Percentiles rank a stretch among this genome's conserved stretches.
Conservation (phyloP, 92 coral and sea anemone genomes). For the Epizoanthus rinbou region DNA sequence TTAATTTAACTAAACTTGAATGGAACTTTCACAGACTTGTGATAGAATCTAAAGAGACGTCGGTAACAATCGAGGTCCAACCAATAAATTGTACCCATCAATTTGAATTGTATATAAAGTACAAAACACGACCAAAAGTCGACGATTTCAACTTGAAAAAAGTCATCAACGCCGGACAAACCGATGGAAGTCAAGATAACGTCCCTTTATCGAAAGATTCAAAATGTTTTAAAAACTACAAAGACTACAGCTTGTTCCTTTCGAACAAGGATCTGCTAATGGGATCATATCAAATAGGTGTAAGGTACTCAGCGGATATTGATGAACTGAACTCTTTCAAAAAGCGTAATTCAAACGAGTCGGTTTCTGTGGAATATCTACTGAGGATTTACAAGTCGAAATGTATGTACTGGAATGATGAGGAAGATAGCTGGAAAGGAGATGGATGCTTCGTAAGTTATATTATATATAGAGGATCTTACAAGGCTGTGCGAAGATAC, state of each 20-base stretch:
- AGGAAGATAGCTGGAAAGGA: slow-evolving; percentile 65
- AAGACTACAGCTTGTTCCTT: slow-evolving; percentile 50
- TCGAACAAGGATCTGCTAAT: slow-evolving; percentile 51
- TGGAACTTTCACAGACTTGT: slow-evolving; percentile 64
- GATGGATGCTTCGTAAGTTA: slow-evolving; percentile 76
- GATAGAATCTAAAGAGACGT: slow-evolving; percentile 48
- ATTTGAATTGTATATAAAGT: slow-evolving; percentile 42
- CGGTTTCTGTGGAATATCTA: slow-evolving; percentile 47
- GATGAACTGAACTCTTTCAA: slow-evolving; percentile 7
- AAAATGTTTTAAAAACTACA: slow-evolving; percentile 37
- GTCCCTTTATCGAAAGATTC: slow-evolving; percentile 15
- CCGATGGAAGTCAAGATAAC: neutral
- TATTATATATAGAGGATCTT: no score
- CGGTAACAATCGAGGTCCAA: slow-evolving; percentile 63
- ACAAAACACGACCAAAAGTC: slow-evolving; percentile 45
- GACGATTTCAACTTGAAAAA: slow-evolving; percentile 56
- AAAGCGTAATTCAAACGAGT: slow-evolving; percentile 8
- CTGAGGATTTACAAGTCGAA: slow-evolving; percentile 70
- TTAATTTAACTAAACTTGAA: slow-evolving; percentile 21
- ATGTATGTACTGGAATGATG: slow-evolving; percentile 81
- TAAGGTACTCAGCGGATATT: slow-evolving; percentile 27
- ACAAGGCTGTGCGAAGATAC: no score
- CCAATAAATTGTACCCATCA: slow-evolving; percentile 56
- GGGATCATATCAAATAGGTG: slow-evolving; percentile 62
- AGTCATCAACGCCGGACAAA: slow-evolving; percentile 6